Percentiles rank a stretch among this genome's conserved stretches.
Conservation (phyloP, 2,888 invertebrate genomes). For the Mythimna vitellina region DNA sequence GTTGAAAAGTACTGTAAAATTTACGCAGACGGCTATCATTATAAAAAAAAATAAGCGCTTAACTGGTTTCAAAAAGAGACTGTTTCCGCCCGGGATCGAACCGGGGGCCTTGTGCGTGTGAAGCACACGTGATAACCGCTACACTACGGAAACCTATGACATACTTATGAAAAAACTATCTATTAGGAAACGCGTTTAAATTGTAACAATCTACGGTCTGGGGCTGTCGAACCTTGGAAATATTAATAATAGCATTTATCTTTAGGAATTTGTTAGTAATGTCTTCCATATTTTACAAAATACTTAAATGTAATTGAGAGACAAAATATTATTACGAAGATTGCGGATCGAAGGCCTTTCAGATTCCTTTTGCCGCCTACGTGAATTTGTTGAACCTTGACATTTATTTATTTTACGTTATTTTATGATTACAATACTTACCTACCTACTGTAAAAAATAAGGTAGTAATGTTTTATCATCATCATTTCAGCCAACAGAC, state of each 20-base stretch:
- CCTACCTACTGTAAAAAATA: no score
- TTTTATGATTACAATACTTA: background rate
- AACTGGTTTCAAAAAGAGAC: conserved; percentile 1
- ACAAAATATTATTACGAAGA: conserved; percentile 1
- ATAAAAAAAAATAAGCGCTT: background rate
- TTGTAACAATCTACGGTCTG: background rate
- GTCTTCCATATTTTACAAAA: conserved; percentile 9
- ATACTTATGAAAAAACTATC: rapidly evolving
- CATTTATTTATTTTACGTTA: background rate
- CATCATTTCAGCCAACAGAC: no score
- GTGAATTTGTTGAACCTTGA: background rate
- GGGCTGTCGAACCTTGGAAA: background rate
- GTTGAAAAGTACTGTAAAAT: no score
- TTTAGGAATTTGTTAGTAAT: background rate
- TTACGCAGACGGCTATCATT: no score
- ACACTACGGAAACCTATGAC: conserved; percentile 92
- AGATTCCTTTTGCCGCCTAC: background rate
- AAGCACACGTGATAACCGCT: conserved; percentile 95
- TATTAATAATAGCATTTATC: conserved; percentile 7
- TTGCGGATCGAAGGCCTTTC: background rate
- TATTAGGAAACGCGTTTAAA: background rate
- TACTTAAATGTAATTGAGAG: background rate
- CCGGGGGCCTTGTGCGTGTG: conserved; percentile 94
- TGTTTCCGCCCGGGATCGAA: conserved; percentile 93
- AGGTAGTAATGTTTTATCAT: no score